A percentile compares a stretch with the other conserved stretches of the same genome.
Evolutionary conservation across 2,113 vertebrate species (phyloP).

Genomic region (Rhinogobius similis): DNA sequence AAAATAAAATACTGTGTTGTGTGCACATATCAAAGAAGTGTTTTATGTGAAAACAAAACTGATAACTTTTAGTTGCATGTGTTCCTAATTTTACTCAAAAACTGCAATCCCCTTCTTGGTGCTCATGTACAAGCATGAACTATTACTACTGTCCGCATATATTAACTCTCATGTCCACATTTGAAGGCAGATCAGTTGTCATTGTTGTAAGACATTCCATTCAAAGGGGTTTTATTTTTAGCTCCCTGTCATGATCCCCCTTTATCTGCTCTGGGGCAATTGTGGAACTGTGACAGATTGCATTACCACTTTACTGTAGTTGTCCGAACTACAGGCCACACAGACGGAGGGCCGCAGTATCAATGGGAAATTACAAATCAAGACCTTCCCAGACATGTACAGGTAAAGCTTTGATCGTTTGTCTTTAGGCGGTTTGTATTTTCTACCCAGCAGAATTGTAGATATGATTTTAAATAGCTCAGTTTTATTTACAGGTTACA

Average conservation of each 20-base stretch:
- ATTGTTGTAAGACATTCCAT: constrained; percentile 86
- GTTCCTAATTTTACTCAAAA: not conserved
- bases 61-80: too few relatives aligned
- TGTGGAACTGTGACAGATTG: constrained; percentile 76
- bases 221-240: constrained; percentile 90
- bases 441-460: not conserved
- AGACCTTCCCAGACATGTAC: constrained; percentile 95
- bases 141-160: not conserved
- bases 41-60: too few relatives aligned
- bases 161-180: constrained; percentile 9
- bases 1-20: not conserved
- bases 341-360: constrained; percentile 44
- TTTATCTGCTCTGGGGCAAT: constrained; percentile 78
- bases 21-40: too few relatives aligned
- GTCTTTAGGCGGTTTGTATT: not conserved
- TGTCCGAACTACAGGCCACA: constrained; percentile 53
- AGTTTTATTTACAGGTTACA: not conserved
- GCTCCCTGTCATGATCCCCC: constrained; percentile 77
- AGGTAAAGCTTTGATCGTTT: constrained; percentile 77
- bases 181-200: constrained; percentile 69
- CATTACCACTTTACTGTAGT: constrained; percentile 64
- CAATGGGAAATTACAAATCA: constrained; percentile 98
- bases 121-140: not conserved
- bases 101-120: not conserved
- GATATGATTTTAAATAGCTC: not conserved